Evolutionary conservation across 2,797 vertebrate species (phyloP).

Genomic region (Dryobates pubescens): DNA sequence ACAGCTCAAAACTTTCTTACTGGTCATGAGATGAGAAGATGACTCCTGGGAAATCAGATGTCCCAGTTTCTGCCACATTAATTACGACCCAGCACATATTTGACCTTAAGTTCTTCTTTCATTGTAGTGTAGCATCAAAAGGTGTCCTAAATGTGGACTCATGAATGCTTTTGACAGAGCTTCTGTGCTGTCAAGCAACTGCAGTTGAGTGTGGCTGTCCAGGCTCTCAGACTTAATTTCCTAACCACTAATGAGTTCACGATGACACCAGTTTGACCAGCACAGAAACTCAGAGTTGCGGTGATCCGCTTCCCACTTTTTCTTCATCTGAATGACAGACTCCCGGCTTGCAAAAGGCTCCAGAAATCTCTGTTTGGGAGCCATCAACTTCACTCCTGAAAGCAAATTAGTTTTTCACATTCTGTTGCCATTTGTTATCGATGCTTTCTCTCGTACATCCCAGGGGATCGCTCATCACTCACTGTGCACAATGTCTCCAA

Average conservation of each 20-base stretch:
- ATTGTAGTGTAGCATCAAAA: not conserved
- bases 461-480: constrained; percentile 8
- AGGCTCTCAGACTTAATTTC: not conserved
- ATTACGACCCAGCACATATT: not conserved
- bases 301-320: not conserved
- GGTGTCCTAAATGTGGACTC: not conserved
- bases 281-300: not conserved
- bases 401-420: constrained; percentile 16
- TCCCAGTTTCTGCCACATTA: not conserved
- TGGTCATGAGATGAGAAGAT: not conserved
- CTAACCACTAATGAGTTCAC: not conserved
- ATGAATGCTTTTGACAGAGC: not conserved
- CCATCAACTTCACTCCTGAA: not conserved
- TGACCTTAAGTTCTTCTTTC: constrained; percentile 5
- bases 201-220: not conserved
- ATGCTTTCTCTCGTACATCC: not conserved
- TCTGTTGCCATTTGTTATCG: constrained; percentile 36
- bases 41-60: not conserved
- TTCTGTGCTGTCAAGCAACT: not conserved
- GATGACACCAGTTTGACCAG: not conserved
- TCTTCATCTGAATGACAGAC: not conserved
- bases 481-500: constrained; percentile 9
- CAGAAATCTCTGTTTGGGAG: constrained; percentile 23
- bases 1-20: not conserved
- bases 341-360: not conserved